phyloP scores from a whole-genome alignment of 1,140 invertebrate genomes.

The Adoxophyes honmai region DNA sequence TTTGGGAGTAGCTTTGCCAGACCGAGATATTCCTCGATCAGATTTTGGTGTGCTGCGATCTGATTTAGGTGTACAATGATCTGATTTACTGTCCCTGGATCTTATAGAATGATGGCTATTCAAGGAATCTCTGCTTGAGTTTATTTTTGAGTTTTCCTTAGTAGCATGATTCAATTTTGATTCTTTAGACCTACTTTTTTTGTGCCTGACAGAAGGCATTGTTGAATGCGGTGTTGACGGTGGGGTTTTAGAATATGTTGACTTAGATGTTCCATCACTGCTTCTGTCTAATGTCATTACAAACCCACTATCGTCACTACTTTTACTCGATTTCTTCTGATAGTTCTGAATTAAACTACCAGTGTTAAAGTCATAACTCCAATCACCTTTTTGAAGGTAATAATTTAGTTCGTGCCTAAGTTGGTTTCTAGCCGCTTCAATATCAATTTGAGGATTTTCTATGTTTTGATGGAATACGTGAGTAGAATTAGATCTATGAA shows the following conservation, averaged over 20 bases:
- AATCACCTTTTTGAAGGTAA: conserved; percentile 71
- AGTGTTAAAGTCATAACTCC: conserved; percentile 72
- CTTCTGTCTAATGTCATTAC: conserved; percentile 73
- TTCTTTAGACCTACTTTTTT: conserved; percentile 71
- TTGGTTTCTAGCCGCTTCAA: conserved; percentile 68
- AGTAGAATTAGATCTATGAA: conserved; percentile 76
- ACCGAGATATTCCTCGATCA: conserved; percentile 53
- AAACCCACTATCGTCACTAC: conserved; percentile 72
- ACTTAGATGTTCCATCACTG: conserved; percentile 71
- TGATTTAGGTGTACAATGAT: conserved; percentile 60
- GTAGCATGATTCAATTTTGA: conserved; percentile 59
- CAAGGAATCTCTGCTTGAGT: conserved; percentile 72
- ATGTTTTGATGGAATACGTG: conserved; percentile 74
- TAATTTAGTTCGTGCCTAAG: conserved; percentile 68
- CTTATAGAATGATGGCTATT: conserved; percentile 74
- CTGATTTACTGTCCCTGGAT: conserved; percentile 72
- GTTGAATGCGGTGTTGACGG: conserved; percentile 68
- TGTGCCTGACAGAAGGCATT: conserved; percentile 65
- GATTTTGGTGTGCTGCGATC: conserved; percentile 69
- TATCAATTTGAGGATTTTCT: conserved; percentile 61
- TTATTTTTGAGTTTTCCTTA: conserved; percentile 68
- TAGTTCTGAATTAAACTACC: conserved; percentile 71
- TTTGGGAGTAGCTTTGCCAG: conserved; percentile 61
- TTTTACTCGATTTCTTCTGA: conserved; percentile 73
- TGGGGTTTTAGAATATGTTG: conserved; percentile 66